Base-by-base conservation (phyloP, 1,140 invertebrate genomes). In the Xylocopa sonorina region DNA sequence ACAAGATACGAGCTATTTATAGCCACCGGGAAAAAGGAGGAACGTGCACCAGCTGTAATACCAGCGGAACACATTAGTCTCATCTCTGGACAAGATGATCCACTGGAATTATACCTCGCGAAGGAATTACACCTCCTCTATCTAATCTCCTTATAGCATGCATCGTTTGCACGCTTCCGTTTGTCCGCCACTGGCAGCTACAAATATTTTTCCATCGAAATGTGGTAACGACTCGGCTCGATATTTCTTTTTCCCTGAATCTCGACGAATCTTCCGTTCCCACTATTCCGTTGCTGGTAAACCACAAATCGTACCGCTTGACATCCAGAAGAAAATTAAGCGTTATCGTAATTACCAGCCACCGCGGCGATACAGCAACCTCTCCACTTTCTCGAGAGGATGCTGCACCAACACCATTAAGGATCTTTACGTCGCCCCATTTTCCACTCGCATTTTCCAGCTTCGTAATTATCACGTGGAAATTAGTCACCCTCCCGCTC, bases 301-400 rank as follows among this genome's bases (percentile, higher is more conserved):
- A 69, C 38, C 58, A 32, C 69, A 74, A 66, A 84, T 76, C 71
- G 60, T 29, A 21, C 32, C 16, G 29, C 38, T 24, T 12, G 27
- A 55, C 55, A 51, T 76, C 34, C 78, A 46, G 48, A 41, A 55
- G 48, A 72, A 82, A 85, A 86, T 85, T 78, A 85, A 82, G 74
- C 51, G 78, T 85, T 81, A 85, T 85, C 60, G 48, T 82, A 85
- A 85, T 85, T 85, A 84, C 48, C 53, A 66, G 53, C 63, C 46
- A 63, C 34, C 41, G 41, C 41, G 55, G 6, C 50, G 51, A 85
- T 85, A 84, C 60, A 71, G 32, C 43, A 43, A 27, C 32, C 57
- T n/a, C 2, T 43, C 32, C 34, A 51, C n/a, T 16, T 32, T 18
- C 34, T 51, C n/a, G 29, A n/a, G 29, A 32, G 38, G 24, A 69